Conservation (phyloP, 2,797 vertebrate genomes). For the Mionectes olivaceus region DNA sequence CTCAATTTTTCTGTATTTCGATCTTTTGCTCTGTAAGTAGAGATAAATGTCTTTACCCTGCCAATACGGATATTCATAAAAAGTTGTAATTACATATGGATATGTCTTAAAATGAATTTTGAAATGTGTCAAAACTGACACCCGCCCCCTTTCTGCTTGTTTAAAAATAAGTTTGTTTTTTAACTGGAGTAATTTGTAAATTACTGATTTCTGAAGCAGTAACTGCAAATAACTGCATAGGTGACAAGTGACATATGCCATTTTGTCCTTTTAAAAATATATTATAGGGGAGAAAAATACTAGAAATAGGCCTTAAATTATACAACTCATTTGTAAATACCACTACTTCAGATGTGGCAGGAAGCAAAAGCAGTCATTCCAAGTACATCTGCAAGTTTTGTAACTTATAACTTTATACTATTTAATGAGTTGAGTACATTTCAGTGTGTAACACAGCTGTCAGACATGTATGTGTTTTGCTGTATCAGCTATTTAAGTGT, state of each 20-base stretch:
- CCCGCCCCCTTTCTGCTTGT: background rate
- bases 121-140: background rate
- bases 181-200: background rate
- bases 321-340: background rate
- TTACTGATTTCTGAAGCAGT: background rate
- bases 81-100: background rate
- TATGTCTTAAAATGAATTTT: background rate
- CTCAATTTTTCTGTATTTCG: background rate
- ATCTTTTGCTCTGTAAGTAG: background rate
- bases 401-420: background rate
- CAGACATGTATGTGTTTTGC: background rate
- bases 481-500: background rate
- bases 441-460: background rate
- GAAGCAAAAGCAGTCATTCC: background rate
- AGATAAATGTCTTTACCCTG: background rate
- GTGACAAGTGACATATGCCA: background rate
- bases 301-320: background rate
- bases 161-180: background rate
- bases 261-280: background rate
- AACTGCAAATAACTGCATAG: background rate
- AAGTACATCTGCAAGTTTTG: background rate
- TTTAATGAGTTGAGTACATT: background rate
- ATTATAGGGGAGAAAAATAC: background rate
- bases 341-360: background rate
- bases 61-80: background rate